phyloP scores from a whole-genome alignment of 2,797 vertebrate genomes.

The Cetoscarus ocellatus region DNA sequence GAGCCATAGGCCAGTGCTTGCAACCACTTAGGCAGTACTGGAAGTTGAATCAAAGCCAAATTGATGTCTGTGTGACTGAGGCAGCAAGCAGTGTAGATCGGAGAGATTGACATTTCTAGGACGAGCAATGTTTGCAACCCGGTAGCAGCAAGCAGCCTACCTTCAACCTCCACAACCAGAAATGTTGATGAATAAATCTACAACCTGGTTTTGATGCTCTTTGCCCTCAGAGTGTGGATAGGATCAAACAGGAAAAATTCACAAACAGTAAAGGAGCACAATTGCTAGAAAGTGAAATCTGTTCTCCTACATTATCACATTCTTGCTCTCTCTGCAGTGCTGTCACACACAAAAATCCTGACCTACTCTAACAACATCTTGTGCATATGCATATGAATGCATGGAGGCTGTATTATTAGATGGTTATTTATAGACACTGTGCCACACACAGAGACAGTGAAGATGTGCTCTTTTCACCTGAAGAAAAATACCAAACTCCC shows the following conservation, averaged over 20 bases:
- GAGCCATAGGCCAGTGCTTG: not conserved
- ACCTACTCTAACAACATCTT: not conserved
- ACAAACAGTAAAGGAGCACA: not conserved
- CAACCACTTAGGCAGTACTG: not conserved
- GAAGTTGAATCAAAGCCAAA: not conserved
- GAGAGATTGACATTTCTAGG: not conserved
- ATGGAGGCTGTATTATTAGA: not conserved
- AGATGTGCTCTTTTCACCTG: constrained; percentile 3
- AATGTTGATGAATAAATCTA: not conserved
- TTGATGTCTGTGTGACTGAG: not conserved
- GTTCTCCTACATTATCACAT: constrained; percentile 31
- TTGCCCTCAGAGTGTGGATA: not conserved
- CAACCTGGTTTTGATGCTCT: not conserved
- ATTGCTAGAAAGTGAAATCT: not conserved
- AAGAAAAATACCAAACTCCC: constrained; percentile 15
- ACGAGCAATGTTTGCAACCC: not conserved
- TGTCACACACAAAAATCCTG: constrained; percentile 17
- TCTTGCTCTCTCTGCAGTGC: not conserved
- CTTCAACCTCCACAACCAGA: not conserved
- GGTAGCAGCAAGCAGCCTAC: not conserved
- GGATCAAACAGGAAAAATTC: not conserved
- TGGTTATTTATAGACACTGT: too few species aligned
- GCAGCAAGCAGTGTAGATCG: not conserved
- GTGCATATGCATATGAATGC: not conserved
- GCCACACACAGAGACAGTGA: not conserved